A percentile compares a stretch with the other conserved stretches of the same genome.
phyloP scores from a whole-genome alignment of 1,140 invertebrate genomes.

The Orius insidiosus region DNA sequence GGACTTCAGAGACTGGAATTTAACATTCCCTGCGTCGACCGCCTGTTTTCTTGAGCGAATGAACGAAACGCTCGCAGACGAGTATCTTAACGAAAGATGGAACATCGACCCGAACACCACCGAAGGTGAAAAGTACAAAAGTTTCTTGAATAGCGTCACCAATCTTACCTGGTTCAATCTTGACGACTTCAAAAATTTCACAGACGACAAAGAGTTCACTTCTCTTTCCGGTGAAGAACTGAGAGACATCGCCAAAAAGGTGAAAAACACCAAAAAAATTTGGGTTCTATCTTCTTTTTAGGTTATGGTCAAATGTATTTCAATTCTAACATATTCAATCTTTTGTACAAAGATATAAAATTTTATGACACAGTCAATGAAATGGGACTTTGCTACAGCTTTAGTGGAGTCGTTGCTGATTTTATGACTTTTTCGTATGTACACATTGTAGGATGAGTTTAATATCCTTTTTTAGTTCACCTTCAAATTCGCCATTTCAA shows the following conservation, averaged over 20 bases:
- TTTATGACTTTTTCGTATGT: constrained; percentile 18
- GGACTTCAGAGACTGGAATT: constrained; percentile 37
- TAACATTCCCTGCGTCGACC: constrained; percentile 33
- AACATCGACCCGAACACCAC: constrained; percentile 13
- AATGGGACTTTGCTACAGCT: constrained; percentile 21
- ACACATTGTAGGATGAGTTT: background rate
- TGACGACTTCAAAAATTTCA: constrained; percentile 26
- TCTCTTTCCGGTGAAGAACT: constrained; percentile 26
- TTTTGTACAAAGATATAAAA: constrained; percentile 14
- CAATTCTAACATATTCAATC: constrained; percentile 18
- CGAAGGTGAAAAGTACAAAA: constrained; percentile 21
- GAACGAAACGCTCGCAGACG: background rate
- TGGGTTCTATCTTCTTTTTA: constrained; percentile 9
- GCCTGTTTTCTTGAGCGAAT: constrained; percentile 9
- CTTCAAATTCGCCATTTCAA: background rate
- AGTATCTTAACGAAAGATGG: constrained; percentile 14
- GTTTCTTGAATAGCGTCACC: constrained; percentile 29
- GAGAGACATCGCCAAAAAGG: constrained; percentile 26
- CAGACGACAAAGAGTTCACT: constrained; percentile 26
- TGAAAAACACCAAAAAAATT: constrained; percentile 19
- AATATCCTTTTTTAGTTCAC: background rate
- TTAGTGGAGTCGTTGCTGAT: constrained; percentile 17
- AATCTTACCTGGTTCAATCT: constrained; percentile 31
- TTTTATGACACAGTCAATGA: constrained; percentile 20
- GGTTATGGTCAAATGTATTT: constrained; percentile 15